Base-by-base conservation (phyloP, 2,113 vertebrate genomes). In the Phoxinus phoxinus region DNA sequence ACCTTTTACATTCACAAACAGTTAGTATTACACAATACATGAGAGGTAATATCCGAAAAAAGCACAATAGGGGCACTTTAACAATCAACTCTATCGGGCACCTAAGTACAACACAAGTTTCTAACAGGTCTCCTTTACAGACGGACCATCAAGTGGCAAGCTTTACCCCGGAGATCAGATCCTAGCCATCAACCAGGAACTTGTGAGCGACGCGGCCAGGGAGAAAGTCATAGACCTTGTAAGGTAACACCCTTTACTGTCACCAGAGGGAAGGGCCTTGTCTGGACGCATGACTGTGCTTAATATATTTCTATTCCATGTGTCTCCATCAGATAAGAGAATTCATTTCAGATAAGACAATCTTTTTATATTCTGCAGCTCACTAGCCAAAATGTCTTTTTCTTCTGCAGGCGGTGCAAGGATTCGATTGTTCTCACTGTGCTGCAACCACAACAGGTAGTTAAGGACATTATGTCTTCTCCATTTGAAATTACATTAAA, bases 141-240 rank as follows among this genome's bases (percentile, higher is more conserved):
- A 98, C 87, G 97, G 98, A 90, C 97, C 96, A 81, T 99, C 97
- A 88, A 97, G 97, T 93, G 96, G 98, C 94, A 99, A 98, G 90
- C 97, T 99, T 91, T 94, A 98, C 87, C 92, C 97, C 79, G 97
- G 97, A 93, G 98, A 99, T 93, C 97, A 98, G 94, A 98, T 98
- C 94, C 95, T 99, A 93, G 96, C 96, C 93, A 98, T 99, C 94
- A 97, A 98, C 87, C 92, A 97, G 89, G 97, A 99, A 94, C 96
- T 96, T 8, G 95, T 99, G 96, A 98, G 96, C 93, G 97, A 97
- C 94, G 96, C 94, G 86, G 94, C 97, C 91, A 95, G 97, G 89
- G 97, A 98, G 95, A 98, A 96, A 95, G 96, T 98, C 96, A 97
- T 98, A 93, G 97, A 99, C 93, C 97, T 99, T 90, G 94, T 99